Evolutionary conservation across 2,113 vertebrate species (phyloP).

Genomic region (Colossoma macropomum): DNA sequence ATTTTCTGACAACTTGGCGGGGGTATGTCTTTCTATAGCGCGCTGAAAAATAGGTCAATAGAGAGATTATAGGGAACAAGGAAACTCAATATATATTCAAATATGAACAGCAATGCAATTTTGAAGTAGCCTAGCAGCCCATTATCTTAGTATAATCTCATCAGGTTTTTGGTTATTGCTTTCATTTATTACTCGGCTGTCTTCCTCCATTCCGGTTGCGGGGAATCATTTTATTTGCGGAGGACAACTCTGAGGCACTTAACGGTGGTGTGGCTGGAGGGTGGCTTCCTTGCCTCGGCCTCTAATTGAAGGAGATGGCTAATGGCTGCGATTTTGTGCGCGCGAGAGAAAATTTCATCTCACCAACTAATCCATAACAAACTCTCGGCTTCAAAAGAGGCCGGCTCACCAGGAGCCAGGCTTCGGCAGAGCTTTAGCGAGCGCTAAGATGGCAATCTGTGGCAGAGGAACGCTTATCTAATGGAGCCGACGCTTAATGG

Average conservation of each 20-base stretch:
- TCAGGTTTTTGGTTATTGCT: constrained; percentile 58
- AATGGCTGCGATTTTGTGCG: constrained; percentile 39
- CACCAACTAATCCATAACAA: constrained; percentile 30
- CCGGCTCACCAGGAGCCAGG: not conserved
- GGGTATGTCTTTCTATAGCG: constrained; percentile 36
- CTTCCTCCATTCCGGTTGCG: constrained; percentile 22
- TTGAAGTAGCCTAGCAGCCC: constrained; percentile 48
- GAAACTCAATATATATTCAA: constrained; percentile 64
- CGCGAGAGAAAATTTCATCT: constrained; percentile 44
- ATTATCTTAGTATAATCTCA: constrained; percentile 58
- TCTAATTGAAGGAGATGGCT: constrained; percentile 47
- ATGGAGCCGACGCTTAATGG: constrained; percentile 47
- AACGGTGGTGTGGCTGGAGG: constrained; percentile 23
- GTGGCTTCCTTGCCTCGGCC: constrained; percentile 4
- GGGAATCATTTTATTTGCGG: constrained; percentile 46
- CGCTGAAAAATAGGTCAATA: constrained; percentile 49
- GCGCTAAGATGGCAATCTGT: constrained; percentile 39
- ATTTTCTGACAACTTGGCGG: constrained; percentile 34
- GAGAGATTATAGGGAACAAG: constrained; percentile 46
- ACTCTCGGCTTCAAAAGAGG: constrained; percentile 26
- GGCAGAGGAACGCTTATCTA: constrained; percentile 51
- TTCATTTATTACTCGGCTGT: constrained; percentile 55
- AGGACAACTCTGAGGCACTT: constrained; percentile 42
- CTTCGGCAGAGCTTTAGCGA: not conserved
- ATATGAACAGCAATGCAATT: constrained; percentile 54